These are phyloP conservation scores for Steinernema khuongi DNA, from an alignment of 1,140 invertebrate species.

Conservation along the genomic window DNA sequence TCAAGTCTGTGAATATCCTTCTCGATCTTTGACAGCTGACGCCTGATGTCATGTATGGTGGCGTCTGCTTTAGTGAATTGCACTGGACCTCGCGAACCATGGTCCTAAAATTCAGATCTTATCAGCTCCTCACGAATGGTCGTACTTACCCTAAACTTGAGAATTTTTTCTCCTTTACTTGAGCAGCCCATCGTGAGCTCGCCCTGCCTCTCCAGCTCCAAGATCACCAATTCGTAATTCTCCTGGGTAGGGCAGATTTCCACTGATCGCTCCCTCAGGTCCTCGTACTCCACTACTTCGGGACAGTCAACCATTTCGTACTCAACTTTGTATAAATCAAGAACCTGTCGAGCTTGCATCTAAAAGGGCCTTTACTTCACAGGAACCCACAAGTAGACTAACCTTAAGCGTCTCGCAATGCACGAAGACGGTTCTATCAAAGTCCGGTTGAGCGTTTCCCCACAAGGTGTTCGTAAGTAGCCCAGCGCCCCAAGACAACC, in stretches of 20 bases:
- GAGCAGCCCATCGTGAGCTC: constrained; percentile 48
- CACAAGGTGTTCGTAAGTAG: constrained; percentile 35
- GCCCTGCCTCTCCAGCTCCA: constrained; percentile 44
- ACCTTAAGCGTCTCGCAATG: constrained; percentile 48
- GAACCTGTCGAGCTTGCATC: constrained; percentile 35
- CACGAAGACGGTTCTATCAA: constrained; percentile 33
- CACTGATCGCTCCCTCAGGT: constrained; percentile 35
- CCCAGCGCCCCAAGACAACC: constrained; percentile 46
- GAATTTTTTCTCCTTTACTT: constrained; percentile 46
- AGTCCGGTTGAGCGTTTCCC: neutral
- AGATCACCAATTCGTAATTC: constrained; percentile 50
- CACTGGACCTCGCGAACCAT: constrained; percentile 42
- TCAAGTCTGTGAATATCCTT: constrained; percentile 44
- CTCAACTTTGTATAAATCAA: constrained; percentile 44
- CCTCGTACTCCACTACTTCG: constrained; percentile 52
- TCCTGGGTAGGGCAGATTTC: constrained; percentile 32
- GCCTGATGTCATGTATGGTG: constrained; percentile 49
- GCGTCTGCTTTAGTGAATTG: constrained; percentile 55
- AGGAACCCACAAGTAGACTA: neutral
- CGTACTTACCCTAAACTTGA: constrained; percentile 52
- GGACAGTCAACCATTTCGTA: constrained; percentile 48
- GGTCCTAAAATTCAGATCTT: constrained; percentile 36
- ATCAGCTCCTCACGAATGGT: neutral
- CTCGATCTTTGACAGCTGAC: constrained; percentile 45
- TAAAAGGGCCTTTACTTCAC: constrained; percentile 25